A percentile compares a stretch with the other conserved stretches of the same genome.
Evolutionary conservation across 2,113 vertebrate genomes (phyloP).

Genomic region (Pardalotus punctatus): DNA sequence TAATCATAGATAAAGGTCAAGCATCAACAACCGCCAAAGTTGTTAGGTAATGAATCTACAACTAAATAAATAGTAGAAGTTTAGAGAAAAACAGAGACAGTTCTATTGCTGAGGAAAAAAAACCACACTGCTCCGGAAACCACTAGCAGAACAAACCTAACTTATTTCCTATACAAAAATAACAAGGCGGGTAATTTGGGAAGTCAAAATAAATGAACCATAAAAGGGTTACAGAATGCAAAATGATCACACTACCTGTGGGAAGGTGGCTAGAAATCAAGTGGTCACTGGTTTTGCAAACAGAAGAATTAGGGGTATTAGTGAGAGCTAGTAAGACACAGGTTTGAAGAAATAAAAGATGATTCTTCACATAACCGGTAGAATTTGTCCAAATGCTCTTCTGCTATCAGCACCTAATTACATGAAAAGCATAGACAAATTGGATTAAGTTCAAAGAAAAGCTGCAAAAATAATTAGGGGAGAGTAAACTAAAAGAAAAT

Average conservation of each 20-base stretch:
- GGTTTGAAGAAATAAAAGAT: background rate
- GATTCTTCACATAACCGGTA: background rate
- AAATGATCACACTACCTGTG: background rate
- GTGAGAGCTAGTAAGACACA: background rate
- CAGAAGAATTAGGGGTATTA: background rate
- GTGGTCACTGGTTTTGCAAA: background rate
- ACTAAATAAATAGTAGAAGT: background rate
- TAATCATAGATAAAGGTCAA: background rate
- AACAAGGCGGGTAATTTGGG: background rate
- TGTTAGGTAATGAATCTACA: background rate
- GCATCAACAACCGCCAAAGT: background rate
- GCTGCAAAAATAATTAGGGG: background rate
- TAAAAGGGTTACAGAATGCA: background rate
- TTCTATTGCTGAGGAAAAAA: background rate
- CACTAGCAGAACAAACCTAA: background rate
- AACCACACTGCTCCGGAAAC: background rate
- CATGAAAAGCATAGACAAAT: background rate
- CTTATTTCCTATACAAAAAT: background rate
- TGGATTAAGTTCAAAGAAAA: slow-evolving; percentile 40
- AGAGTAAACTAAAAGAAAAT: background rate
- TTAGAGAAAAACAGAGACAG: background rate
- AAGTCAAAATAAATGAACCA: background rate
- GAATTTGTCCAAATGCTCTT: slow-evolving; percentile 9
- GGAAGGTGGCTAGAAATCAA: background rate
- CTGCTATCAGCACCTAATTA: slow-evolving; percentile 26